These are phyloP conservation scores for Cataglyphis rosenhaueri DNA, from an alignment of 2,888 invertebrate genomes.

Conservation along the genomic window DNA sequence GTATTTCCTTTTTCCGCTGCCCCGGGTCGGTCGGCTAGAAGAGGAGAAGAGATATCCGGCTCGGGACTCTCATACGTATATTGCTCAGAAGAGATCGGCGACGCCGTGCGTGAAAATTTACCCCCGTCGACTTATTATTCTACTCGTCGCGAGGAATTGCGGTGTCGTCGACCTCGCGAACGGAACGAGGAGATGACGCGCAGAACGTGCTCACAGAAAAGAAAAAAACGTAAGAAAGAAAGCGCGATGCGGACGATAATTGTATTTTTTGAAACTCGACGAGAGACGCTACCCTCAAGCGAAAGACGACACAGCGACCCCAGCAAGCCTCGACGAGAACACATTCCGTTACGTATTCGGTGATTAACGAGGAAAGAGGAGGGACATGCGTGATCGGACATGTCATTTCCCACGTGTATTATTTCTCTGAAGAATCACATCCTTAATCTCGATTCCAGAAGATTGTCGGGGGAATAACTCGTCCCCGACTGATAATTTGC, in stretches of 20 bases:
- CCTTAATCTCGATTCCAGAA: not conserved
- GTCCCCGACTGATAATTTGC: not conserved
- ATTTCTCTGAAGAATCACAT: not conserved
- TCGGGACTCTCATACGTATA: conserved; percentile 36
- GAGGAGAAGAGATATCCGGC: not conserved
- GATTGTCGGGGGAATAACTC: not conserved
- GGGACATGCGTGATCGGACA: not conserved
- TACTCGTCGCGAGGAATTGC: conserved; percentile 32
- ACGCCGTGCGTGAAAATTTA: conserved; percentile 24
- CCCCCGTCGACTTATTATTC: conserved; percentile 19
- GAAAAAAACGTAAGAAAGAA: not conserved
- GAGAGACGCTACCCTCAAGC: conserved; percentile 19
- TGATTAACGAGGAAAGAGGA: not conserved
- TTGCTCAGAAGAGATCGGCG: conserved; percentile 52
- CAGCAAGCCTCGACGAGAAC: not conserved
- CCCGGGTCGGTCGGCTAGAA: conserved; percentile 12
- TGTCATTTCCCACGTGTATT: not conserved
- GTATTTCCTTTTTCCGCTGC: conserved; percentile 40
- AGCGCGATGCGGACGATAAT: conserved; percentile 19
- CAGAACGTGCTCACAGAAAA: conserved; percentile 28
- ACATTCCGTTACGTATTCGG: not conserved
- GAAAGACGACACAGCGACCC: conserved; percentile 24
- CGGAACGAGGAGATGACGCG: conserved; percentile 37
- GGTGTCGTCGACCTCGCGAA: conserved; percentile 42
- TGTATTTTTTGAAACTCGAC: conserved; percentile 49